Evolutionary conservation across 2,888 invertebrate genomes (phyloP), one percentile per base, ranked within the genome.

Genomic region (Cotesia congregata): DNA sequence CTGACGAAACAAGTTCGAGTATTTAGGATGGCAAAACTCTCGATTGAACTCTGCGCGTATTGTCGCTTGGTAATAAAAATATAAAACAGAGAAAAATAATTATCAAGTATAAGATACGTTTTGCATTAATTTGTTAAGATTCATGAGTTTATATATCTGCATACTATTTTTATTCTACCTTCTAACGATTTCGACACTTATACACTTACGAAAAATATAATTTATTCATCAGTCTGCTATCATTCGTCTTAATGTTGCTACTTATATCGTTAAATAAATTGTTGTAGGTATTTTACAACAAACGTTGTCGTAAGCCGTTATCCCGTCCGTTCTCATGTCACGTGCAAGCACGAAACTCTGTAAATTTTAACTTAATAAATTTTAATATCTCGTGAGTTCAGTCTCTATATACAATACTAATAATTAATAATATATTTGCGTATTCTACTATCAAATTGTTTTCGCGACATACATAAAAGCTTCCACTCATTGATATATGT

Each of bases 211-310:
- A n/a, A 71, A 38, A 61, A 39, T 61, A 71, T 62, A 17, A 71
- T 71, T 71, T 71, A 76, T 76, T 72, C 76, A 76, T 72, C 67
- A 65, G 39, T 76, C 67, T 76, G 72, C 72, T 76, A 76, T 76
- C 72, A 76, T 76, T 61, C 64, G 50, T 20, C 72, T 67, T 30
- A 50, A 50, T 7, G 12, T 50, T 50, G 12, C 50, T 12, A 50
- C 12, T 50, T 50, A 7, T 50, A 50, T 50, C 50, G 62, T 61
- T 64, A 9, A 62, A 72, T 38, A 9, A 72, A 64, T 15, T 72
- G 41, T 64, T 17, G 40, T 12, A 17, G 38, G 9, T 15, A 72
- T 39, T 40, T 12, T 64, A 72, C 40, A 40, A 64, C 17, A 64
- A 64, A 64, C 64, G 17, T 64, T 72, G 50, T 20, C 30, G 41